Evolutionary conservation across 1,140 invertebrate species (phyloP).

Genomic region (Atopsyche davidsoni): DNA sequence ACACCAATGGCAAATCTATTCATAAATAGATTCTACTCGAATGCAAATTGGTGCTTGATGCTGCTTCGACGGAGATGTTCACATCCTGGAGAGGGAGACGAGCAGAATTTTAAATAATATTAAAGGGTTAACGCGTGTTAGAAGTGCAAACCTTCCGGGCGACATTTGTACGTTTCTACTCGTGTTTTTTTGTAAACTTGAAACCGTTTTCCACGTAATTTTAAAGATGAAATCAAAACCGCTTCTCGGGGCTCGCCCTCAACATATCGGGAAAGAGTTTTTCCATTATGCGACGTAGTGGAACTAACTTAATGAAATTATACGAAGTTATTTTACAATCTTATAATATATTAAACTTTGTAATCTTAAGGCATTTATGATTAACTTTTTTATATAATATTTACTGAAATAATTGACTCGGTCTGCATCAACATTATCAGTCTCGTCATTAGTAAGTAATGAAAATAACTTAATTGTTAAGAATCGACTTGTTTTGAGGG

Average conservation of each 20-base stretch:
- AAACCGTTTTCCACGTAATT: constrained; percentile 11
- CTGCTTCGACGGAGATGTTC: constrained; percentile 8
- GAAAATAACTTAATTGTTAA: constrained; percentile 20
- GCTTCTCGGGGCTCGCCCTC: constrained; percentile 3
- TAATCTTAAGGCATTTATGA: constrained; percentile 28
- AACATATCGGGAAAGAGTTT: constrained; percentile 14
- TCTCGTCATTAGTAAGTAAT: constrained; percentile 30
- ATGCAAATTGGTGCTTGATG: constrained; percentile 25
- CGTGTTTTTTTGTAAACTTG: constrained; percentile 12
- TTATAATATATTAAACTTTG: constrained; percentile 28
- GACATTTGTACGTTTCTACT: constrained; percentile 22
- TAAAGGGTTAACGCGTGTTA: constrained; percentile 6
- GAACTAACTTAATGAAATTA: constrained; percentile 26
- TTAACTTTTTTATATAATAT: constrained; percentile 29
- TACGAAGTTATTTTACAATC: constrained; percentile 28
- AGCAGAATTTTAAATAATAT: constrained; percentile 12
- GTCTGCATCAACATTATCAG: constrained; percentile 28
- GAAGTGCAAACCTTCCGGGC: background rate
- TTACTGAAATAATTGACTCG: constrained; percentile 28
- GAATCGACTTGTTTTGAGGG: constrained; percentile 20
- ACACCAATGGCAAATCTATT: constrained; percentile 41
- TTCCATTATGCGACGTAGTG: constrained; percentile 14
- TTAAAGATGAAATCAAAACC: background rate
- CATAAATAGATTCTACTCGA: constrained; percentile 26
- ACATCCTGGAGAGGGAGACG: background rate